phyloP scores from a whole-genome alignment of 2,113 vertebrate genomes.

The Zosterops borbonicus region DNA sequence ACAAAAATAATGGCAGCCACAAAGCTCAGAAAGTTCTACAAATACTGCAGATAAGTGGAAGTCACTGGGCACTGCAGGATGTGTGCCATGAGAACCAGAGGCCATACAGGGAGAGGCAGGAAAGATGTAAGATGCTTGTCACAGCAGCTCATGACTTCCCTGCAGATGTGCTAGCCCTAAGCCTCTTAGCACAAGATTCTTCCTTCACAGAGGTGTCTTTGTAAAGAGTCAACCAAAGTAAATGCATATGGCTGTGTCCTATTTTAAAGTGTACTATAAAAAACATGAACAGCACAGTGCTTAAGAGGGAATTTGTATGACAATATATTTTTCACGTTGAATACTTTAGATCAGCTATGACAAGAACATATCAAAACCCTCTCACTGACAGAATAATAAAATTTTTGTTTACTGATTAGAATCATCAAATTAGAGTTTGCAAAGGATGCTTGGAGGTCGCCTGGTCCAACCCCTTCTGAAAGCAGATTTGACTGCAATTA shows the following conservation, averaged over 20 bases:
- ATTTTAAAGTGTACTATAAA: not conserved
- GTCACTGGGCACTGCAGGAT: not conserved
- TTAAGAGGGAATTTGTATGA: not conserved
- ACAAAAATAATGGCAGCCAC: not conserved
- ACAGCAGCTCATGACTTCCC: not conserved
- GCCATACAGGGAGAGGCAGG: not conserved
- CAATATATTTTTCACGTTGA: not conserved
- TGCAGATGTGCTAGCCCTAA: accelerated
- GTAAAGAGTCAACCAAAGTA: not conserved
- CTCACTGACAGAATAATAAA: accelerated
- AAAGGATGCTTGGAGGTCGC: not conserved
- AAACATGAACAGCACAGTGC: not conserved
- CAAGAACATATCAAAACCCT: not conserved
- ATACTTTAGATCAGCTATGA: not conserved
- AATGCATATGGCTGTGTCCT: not conserved
- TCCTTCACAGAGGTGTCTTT: not conserved
- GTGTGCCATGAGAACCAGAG: not conserved
- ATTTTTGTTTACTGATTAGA: not conserved
- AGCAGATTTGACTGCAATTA: not conserved
- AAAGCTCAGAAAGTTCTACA: not conserved
- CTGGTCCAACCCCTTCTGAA: not conserved
- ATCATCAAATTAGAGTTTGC: not conserved
- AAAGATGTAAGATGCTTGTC: not conserved
- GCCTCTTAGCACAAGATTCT: not conserved
- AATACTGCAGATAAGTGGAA: not conserved